Percentiles rank a stretch among this genome's conserved stretches.
Evolutionary conservation across 2,113 vertebrate species (phyloP).

Genomic region (Rousettus leschenaultii): DNA sequence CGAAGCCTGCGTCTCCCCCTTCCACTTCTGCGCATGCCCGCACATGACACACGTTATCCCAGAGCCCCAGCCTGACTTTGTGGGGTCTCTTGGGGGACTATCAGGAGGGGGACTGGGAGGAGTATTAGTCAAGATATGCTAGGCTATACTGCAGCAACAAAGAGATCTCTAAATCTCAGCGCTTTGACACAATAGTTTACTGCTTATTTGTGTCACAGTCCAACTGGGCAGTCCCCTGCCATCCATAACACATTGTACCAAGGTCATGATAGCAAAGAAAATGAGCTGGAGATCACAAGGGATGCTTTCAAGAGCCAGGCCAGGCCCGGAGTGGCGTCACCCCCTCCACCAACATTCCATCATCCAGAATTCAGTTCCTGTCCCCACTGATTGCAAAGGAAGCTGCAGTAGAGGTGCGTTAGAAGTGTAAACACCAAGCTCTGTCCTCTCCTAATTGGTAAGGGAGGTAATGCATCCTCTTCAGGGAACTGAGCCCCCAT

Average conservation of each 20-base stretch:
- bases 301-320: background rate
- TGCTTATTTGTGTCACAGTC: background rate
- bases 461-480: background rate
- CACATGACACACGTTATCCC: background rate
- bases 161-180: background rate
- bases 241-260: background rate
- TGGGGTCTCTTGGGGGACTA: background rate
- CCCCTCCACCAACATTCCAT: background rate
- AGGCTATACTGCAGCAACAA: background rate
- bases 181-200: background rate
- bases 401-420: fast-evolving
- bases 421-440: background rate
- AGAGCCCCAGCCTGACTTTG: background rate
- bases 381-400: background rate
- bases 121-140: background rate
- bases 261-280: background rate
- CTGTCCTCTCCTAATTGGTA: too few relatives aligned
- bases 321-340: background rate
- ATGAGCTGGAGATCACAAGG: background rate
- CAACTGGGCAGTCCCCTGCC: background rate
- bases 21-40: background rate
- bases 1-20: background rate
- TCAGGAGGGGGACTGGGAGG: background rate
- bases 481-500: background rate
- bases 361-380: too few relatives aligned